A percentile compares a stretch with the other conserved stretches of the same genome.
Evolutionary conservation across 2,888 invertebrate species (phyloP).

Genomic region (Phaonia tiefii): DNA sequence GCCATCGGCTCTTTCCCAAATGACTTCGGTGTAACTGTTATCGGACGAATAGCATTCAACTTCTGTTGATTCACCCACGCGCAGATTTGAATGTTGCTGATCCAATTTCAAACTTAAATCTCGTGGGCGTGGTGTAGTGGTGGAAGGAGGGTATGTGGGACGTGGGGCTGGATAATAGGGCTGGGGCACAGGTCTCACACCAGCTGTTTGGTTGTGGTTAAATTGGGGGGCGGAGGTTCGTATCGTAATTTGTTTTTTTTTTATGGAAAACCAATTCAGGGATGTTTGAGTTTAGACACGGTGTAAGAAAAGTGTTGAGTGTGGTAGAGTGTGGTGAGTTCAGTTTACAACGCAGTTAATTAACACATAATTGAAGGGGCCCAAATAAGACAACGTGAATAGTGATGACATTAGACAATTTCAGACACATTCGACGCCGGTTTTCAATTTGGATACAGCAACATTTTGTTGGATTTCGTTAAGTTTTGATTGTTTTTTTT

Average conservation of each 20-base stretch:
- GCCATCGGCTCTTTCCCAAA: constrained; percentile 79
- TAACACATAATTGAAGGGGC: constrained; percentile 2
- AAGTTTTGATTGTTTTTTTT: constrained; percentile 23
- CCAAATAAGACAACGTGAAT: constrained; percentile 38
- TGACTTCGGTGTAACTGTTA: constrained; percentile 76
- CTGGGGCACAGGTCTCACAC: constrained; percentile 57
- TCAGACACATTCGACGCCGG: neutral
- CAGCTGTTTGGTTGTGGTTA: constrained; percentile 39
- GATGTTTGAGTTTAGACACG: constrained; percentile 1
- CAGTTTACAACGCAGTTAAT: constrained; percentile 23
- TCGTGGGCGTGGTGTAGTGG: constrained; percentile 67
- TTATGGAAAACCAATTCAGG: constrained; percentile 30
- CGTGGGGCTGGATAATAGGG: constrained; percentile 52
- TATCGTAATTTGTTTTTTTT: constrained; percentile 21
- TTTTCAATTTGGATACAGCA: constrained; percentile 34
- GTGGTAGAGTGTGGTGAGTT: constrained; percentile 36
- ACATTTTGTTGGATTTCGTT: constrained; percentile 47
- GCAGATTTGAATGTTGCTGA: constrained; percentile 76
- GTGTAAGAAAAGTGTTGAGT: constrained; percentile 48
- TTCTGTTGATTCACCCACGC: constrained; percentile 78
- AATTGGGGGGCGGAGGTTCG: neutral
- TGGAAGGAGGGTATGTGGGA: constrained; percentile 50
- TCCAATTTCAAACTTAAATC: constrained; percentile 78
- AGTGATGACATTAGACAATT: constrained; percentile 19
- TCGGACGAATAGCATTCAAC: constrained; percentile 79